Conservation (phyloP, 2,888 invertebrate genomes). For the Parascotia fuliginaria region DNA sequence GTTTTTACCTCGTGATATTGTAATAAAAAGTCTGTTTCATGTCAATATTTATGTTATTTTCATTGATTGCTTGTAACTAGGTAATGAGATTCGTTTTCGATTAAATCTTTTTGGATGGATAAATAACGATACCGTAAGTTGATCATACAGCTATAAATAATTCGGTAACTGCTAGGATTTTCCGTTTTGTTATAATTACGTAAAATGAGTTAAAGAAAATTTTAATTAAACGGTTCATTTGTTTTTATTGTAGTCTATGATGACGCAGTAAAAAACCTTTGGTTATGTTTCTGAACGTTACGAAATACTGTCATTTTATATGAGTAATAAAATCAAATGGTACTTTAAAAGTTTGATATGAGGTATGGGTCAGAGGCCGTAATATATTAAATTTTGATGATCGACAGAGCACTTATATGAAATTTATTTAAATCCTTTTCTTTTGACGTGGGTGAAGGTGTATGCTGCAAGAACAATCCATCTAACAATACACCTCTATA, state of each 20-base stretch:
- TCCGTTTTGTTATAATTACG: constrained; percentile 1
- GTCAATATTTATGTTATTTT: constrained; percentile 30
- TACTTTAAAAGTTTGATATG: constrained; percentile 29
- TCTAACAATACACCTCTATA: neutral
- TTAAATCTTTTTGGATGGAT: neutral
- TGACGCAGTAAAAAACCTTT: constrained; percentile 25
- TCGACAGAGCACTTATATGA: constrained; percentile 36
- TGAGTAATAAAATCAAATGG: constrained; percentile 41
- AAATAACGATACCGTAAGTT: neutral
- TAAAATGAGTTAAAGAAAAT: constrained; percentile 12
- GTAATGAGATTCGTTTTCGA: constrained; percentile 1
- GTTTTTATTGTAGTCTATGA: constrained; percentile 23
- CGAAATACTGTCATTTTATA: constrained; percentile 37
- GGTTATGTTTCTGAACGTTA: constrained; percentile 21
- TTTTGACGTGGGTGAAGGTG: constrained; percentile 23
- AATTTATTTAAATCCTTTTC: constrained; percentile 39
- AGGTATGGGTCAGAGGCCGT: constrained; percentile 34
- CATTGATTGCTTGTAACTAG: constrained; percentile 29
- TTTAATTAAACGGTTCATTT: constrained; percentile 16
- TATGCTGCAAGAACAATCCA: constrained; percentile 1
- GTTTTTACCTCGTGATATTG: constrained; percentile 21
- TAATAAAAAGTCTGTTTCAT: constrained; percentile 36
- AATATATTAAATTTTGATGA: constrained; percentile 44
- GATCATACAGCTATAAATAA: neutral
- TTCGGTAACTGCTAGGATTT: constrained; percentile 8